Percentiles rank a stretch among this genome's conserved stretches.
Evolutionary conservation across 2,888 invertebrate species (phyloP).

Genomic region (Meta bourneti): DNA sequence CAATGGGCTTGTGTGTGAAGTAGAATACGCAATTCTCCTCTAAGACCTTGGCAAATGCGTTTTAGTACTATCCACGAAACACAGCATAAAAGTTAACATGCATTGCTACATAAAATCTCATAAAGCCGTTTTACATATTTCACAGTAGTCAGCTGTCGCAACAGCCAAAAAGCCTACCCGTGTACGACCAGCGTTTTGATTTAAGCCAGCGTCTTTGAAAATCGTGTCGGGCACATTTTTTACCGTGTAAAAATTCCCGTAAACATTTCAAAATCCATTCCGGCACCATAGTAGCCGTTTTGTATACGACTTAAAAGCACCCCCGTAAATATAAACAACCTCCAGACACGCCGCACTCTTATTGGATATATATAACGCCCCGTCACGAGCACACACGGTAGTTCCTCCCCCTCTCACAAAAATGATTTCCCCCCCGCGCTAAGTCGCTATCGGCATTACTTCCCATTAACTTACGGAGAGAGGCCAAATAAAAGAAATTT

Average conservation of each 20-base stretch:
- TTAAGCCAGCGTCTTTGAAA: constrained; percentile 62
- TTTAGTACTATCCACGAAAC: background rate
- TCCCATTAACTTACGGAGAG: constrained; percentile 74
- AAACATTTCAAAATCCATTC: constrained; percentile 75
- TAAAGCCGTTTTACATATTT: constrained; percentile 74
- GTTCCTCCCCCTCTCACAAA: constrained; percentile 16
- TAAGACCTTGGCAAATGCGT: background rate
- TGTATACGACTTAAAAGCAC: constrained; percentile 74
- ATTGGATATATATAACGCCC: constrained; percentile 72
- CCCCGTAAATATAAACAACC: constrained; percentile 74
- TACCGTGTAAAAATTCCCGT: constrained; percentile 73
- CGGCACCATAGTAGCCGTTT: constrained; percentile 59
- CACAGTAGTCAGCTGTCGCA: constrained; percentile 32
- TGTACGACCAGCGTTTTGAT: constrained; percentile 67
- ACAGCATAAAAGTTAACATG: background rate
- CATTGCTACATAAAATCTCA: constrained; percentile 58
- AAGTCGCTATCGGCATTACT: constrained; percentile 71
- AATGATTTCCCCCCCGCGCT: constrained; percentile 46
- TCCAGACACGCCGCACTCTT: constrained; percentile 61
- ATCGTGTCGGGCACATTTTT: constrained; percentile 62
- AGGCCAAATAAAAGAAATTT: constrained; percentile 72
- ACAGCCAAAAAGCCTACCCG: constrained; percentile 69
- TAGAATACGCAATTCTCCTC: background rate
- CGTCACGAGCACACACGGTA: constrained; percentile 35
- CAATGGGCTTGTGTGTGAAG: no score